These are phyloP conservation scores for Colaptes auratus DNA, from an alignment of 2,113 vertebrate genomes.

Conservation along the genomic window DNA sequence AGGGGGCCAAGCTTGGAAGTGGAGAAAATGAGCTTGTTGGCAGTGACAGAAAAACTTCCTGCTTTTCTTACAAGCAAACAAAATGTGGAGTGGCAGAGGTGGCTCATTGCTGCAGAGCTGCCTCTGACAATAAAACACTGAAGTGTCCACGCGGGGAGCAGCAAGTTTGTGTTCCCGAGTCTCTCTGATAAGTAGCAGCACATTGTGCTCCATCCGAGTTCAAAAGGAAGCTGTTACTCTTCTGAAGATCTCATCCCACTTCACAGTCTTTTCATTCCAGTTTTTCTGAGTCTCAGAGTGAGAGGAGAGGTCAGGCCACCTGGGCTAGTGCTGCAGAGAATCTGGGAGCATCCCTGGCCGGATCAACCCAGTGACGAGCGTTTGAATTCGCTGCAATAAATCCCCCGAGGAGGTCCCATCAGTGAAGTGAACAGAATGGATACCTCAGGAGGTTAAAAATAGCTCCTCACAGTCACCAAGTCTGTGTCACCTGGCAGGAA, in stretches of 20 bases:
- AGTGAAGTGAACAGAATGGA: not conserved
- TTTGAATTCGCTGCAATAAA: not conserved
- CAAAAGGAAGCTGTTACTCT: not conserved
- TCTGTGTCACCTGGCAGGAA: not conserved
- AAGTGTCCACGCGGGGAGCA: not conserved
- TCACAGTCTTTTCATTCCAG: not conserved
- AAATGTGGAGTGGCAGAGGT: not conserved
- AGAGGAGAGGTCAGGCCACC: not conserved
- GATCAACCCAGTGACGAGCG: not conserved
- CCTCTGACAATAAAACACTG: not conserved
- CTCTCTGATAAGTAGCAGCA: not conserved
- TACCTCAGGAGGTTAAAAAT: not conserved
- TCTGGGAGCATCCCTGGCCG: not conserved
- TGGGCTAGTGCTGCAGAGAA: not conserved
- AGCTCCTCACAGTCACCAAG: not conserved
- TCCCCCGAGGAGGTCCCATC: not conserved
- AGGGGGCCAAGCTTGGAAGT: not conserved
- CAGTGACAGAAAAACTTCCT: not conserved
- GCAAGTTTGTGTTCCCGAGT: not conserved
- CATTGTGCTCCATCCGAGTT: not conserved
- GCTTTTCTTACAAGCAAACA: not conserved
- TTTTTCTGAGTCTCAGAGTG: not conserved
- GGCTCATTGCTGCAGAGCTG: conserved; percentile 10
- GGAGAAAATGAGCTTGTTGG: not conserved
- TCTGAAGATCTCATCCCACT: not conserved